Evolutionary conservation across 2,888 invertebrate species (phyloP), one percentile per base, ranked within the genome.

Genomic region (Coremacera marginata): DNA sequence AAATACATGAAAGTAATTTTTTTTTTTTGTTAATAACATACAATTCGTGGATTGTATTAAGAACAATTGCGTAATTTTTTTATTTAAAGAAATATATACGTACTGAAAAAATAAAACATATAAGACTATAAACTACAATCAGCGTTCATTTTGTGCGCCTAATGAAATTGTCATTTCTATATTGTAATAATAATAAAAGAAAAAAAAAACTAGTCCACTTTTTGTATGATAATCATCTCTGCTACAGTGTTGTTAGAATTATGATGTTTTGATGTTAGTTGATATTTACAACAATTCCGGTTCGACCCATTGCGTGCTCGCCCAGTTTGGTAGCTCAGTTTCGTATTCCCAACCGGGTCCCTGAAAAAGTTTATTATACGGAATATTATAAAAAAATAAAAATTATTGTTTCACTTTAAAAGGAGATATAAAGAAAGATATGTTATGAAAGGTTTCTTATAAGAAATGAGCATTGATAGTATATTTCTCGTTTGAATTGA

Each of bases 331-430:
- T 83, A 98, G 91, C 86, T 95, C 94, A 1, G 97, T 97, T 90
- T 96, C 94, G 89, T 96, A 98, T 86, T 95, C 95, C 98, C 98
- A 98, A 68, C 95, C 97, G 76, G 96, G 96, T 49, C 98, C 98
- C 96, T 96, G 90, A 1, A 87, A 90, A 77, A 8, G 31, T 65
- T 31, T 31, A 5, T 31, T 31, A 4, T 31, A 4, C 3, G 31
- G 5, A 31, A 31, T 31, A n/a, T 31, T 31, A 5, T 31, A 4
- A 31, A 5, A 49, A 11, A 25, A 11, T 22, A 5, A 80, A 82
- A 81, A 85, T 79, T 78, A 19, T 44, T 44, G 2, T 44, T 44
- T 44, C 1, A 37, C 37, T 7, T 37, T 8, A 37, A 8, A 37
- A 37, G 37, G 8, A 37, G 7, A 37, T 8, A 8, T 37, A 37